Base-by-base conservation (phyloP, 1,140 invertebrate genomes). In the Hyles euphorbiae region DNA sequence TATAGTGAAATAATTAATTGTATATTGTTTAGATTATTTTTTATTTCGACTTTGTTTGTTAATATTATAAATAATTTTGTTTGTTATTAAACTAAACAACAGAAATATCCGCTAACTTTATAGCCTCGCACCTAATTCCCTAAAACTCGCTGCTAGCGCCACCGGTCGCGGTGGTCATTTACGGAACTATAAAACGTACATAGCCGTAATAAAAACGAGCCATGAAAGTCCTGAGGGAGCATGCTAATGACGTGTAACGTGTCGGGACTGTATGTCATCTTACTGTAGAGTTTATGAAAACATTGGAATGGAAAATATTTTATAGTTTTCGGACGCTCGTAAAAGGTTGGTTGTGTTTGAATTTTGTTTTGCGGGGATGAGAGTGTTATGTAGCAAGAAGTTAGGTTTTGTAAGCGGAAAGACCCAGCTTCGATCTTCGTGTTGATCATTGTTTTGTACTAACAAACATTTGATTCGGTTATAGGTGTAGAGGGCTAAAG, bases 91-190 rank as follows among this genome's bases (percentile, higher is more conserved):
- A 22, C 22, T 22, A 22, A 22, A 22, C 22, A 22, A 22, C 36
- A 40, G 7, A 22, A 10, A 36, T 3, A 64, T 9, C 43, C 69
- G 65, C 68, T 46, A 0, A 33, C 64, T 71, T 71, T 33, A 3
- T 70, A 63, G 74, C 78, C 68, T 56, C 57, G 60, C 43, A 55
- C 52, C 61, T 65, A 70, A 68, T 68, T 68, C 60, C 65, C 70
- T 78, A 75, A 81, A 84, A 78, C 72, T 81, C 74, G 78, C 76
- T 74, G 78, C 72, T 78, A 83, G 82, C 72, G 80, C 72, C 69
- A 52, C 61, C 56, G 50, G 60, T 77, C 68, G 70, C 68, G 67
- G 60, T 57, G 73, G 69, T 78, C 71, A 74, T 82, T 66, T 68
- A 53, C 68, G 70, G 71, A 78, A 81, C 83, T 83, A 86, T 86